Evolutionary conservation across 2,888 invertebrate genomes (phyloP), one percentile per base, ranked within the genome.

Genomic region (Phalangium opilio): DNA sequence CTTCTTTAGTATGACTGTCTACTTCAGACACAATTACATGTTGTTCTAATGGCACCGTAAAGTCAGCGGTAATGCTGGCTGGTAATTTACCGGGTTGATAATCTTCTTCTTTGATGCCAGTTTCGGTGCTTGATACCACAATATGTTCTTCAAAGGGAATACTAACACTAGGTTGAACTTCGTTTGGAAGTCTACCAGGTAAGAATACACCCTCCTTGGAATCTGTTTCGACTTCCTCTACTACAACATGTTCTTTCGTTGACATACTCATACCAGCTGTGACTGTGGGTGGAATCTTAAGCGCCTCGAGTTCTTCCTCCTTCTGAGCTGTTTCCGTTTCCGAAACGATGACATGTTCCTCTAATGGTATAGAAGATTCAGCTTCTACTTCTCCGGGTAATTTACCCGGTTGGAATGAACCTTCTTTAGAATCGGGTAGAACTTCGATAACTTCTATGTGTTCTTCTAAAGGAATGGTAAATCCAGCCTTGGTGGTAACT

Each of bases 221-320:
- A 32, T 56, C 52, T 14, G 48, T 32, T 27, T 49, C 50, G 5
- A 55, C 49, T 48, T 54, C 50, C 17, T 49, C 49, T 18, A 58
- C 52, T 17, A 53, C 45, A 18, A 58, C 34, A 32, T 56, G 52
- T 12, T 50, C 51, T 32, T 51, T 48, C 10, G 52, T 49, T 18
- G 50, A 47, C 5, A 57, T 17, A 15, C 47, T 41, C 8, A 51
- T 50, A 34, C 36, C 45, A 18, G 50, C 42, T 11, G 47, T 53
- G 74, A 76, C 59, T 80, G 81, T 63, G 80, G 83, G 45, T 35
- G 17, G 50, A 20, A 38, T 38, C 35, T 43, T 44, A 19, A n/a
- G 34, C 11, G 44, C 41, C 8, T n/a, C 12, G 21, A 42, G 43
- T 11, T 41, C 33, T 39, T 33, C 49, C 36, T 47, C 47, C 33